These are phyloP conservation scores for Macroglossus sobrinus DNA, from an alignment of 2,113 vertebrate genomes.

Conservation along the genomic window DNA sequence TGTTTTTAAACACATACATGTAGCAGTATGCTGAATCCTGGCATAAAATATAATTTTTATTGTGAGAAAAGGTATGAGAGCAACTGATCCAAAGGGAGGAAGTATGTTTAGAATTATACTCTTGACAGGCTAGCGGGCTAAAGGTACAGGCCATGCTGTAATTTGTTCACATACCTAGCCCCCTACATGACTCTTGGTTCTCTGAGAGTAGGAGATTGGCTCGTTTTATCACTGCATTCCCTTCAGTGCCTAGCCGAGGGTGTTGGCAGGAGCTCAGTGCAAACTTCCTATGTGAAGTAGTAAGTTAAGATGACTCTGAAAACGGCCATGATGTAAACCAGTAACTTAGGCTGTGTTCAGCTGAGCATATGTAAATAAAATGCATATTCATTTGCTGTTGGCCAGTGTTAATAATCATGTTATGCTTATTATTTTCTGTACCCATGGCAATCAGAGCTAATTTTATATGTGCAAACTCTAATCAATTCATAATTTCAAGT, in stretches of 20 bases:
- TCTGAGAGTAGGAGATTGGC: not conserved
- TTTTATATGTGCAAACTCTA: not conserved
- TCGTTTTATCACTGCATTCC: not conserved
- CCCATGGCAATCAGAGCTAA: not conserved
- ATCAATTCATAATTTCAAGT: not conserved
- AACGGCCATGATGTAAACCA: not conserved
- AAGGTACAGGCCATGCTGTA: too few species aligned
- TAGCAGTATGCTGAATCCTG: not conserved
- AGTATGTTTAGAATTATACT: not conserved
- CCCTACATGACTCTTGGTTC: not conserved
- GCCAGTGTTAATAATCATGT: not conserved
- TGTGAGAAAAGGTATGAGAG: not conserved
- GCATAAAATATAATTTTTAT: not conserved
- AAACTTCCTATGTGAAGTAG: not conserved
- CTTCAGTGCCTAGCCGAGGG: not conserved
- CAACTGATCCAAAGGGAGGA: not conserved
- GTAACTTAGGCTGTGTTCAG: not conserved
- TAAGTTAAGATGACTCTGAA: not conserved
- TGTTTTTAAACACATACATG: not conserved
- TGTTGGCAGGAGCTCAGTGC: accelerated
- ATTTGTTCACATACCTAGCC: not conserved
- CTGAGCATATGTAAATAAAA: not conserved
- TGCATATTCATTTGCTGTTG: not conserved
- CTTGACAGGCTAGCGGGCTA: not conserved
- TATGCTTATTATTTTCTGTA: not conserved